phyloP scores from a whole-genome alignment of 1,140 invertebrate genomes.

The Myzus persicae region DNA sequence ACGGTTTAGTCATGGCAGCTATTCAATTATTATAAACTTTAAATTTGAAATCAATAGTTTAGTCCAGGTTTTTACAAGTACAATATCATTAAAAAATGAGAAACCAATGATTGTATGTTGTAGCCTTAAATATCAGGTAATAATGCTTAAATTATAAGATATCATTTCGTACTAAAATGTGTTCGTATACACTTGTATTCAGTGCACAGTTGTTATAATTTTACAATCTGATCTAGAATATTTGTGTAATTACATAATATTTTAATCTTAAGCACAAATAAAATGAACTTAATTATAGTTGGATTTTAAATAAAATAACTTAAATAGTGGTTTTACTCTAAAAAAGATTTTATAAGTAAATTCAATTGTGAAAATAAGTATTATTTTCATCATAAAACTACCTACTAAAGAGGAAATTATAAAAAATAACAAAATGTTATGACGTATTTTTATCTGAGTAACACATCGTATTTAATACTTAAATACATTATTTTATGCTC shows the following conservation, averaged over 20 bases:
- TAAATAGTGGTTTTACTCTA: neutral
- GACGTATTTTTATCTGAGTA: neutral
- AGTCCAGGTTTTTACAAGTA: neutral
- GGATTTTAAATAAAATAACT: neutral
- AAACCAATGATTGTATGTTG: neutral
- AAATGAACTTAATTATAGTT: neutral
- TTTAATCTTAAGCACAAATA: too few relatives aligned
- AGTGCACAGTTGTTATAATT: neutral
- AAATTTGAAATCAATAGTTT: neutral
- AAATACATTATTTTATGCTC: neutral
- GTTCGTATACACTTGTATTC: neutral
- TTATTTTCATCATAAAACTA: neutral
- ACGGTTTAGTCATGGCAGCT: neutral
- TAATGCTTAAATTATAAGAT: neutral
- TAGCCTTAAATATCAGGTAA: neutral
- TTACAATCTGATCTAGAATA: neutral
- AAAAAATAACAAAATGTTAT: neutral
- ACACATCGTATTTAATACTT: neutral
- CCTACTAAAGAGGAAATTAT: neutral
- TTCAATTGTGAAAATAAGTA: neutral
- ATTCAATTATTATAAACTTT: neutral
- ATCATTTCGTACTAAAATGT: neutral
- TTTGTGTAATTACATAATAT: neutral
- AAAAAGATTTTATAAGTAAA: neutral
- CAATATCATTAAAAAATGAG: neutral